Evolutionary conservation across 2,797 vertebrate genomes (phyloP), one percentile per base, ranked within the genome.

Genomic region (Staurois parvus): DNA sequence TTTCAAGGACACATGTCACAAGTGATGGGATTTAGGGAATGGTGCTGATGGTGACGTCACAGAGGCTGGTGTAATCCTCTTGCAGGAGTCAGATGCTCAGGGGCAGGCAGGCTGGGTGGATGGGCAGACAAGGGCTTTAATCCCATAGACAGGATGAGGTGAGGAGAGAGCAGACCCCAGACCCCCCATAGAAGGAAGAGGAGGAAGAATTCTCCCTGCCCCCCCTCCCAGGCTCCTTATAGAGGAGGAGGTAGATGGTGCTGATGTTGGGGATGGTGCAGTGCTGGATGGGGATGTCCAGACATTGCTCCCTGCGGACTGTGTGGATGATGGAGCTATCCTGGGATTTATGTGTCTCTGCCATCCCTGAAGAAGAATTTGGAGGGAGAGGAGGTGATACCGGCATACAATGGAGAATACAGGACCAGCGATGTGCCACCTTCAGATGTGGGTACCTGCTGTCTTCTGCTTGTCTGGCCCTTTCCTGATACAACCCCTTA

Each of bases 1-100:
- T 94, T 94, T 98, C 97, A 98, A 99, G 97, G 97, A 97, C 97
- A 80, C 76, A 96, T 97, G 96, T 96, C 94, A 93, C 95, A 56
- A 56, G 48, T 97, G 97, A 97, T 97, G 97, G 96, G 96, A 96
- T 97, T 97, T 97, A 95, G 95, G 96, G 96, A 96, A 96, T 96
- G 95, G 95, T 10, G 37, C 37, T 37, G 37, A 9, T 92, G 96
- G 95, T 99, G 97, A 99, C 97, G 98, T 99, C 97, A 99, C 95
- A 94, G 95, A 95, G 37, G 96, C 96, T 96, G 95, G 96, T 97
- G 96, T 98, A 98, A 98, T 97, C 97, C 96, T 96, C 94, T 95
- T 95, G 95, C 95, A 93, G 94, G 96, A 95, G 93, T 96, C 95
- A 95, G 96, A 96, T 96, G 95, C 89, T 95, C 95, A 92, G 37